Evolutionary conservation across 2,797 vertebrate species (phyloP), one percentile per base, ranked within the genome.

Genomic region (Mallotus villosus): DNA sequence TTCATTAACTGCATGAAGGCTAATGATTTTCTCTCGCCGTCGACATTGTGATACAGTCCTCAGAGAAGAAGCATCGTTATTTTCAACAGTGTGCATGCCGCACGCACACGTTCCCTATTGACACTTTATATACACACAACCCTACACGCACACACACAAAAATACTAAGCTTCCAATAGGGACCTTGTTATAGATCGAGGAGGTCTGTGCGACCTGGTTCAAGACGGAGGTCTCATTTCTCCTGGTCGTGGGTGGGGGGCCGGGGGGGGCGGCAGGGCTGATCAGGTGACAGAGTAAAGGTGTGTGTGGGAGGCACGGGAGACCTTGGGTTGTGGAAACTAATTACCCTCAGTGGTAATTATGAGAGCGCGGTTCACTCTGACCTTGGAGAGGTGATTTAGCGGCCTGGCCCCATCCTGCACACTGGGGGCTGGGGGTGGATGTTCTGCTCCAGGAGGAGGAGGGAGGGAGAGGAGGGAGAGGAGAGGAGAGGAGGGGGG

Each of bases 281-380:
- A 80, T 74, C 86, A 83, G 84, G 86, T 86, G 88, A 90, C 84
- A 74, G 82, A 82, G 76, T 78, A 85, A 87, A 92, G 86, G 88
- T 90, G 90, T 90, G 83, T 72, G 72, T 70, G 72, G 73, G 73
- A 76, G 85, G 79, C 71, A 55, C 81, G 70, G 59, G 81, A 87
- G 87, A 88, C 89, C 87, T 81, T 76, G 84, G 83, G 83, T 84
- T 81, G 87, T 79, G 81, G 82, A 87, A 90, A 89, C 87, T 91
- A 92, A 92, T 93, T 90, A 91, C 87, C 84, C 91, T 91, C 88
- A 84, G 85, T 85, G 84, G 87, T 92, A 90, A 92, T 92, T 92
- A 91, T 88, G 86, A 88, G 82, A 80, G 78, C 76, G 77, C 65
- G 74, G 83, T 77, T 82, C 77, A 79, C 78, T 82, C 75, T 85